Conservation (phyloP, 2,113 vertebrate species). For the Pleuronectes platessa region DNA sequence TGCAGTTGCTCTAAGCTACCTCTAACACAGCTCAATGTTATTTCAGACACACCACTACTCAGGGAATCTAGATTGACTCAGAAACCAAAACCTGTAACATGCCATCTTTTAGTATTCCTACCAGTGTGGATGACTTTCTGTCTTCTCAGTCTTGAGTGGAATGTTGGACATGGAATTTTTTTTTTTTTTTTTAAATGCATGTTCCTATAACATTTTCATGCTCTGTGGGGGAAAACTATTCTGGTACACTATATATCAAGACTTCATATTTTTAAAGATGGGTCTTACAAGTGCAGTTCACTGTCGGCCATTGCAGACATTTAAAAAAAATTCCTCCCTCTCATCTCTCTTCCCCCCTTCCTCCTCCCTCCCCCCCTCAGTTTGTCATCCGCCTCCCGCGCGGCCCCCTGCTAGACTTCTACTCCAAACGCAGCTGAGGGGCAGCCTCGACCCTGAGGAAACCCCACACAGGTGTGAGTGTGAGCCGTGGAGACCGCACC, state of each 20-base stretch:
- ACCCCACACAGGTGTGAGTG: conserved; percentile 88
- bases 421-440: conserved; percentile 90
- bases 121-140: conserved; percentile 58
- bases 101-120: not conserved
- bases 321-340: conserved; percentile 81
- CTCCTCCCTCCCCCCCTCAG: conserved; percentile 47
- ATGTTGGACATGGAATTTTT: conserved; percentile 33
- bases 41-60: not conserved
- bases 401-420: conserved; percentile 96
- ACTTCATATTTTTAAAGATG: not conserved
- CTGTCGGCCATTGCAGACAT: conserved; percentile 45
- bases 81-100: not conserved
- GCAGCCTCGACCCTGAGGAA: conserved; percentile 85
- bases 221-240: not conserved
- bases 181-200: conserved; percentile 61
- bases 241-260: not conserved
- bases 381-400: conserved; percentile 87
- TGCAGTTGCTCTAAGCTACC: not conserved
- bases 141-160: conserved; percentile 18
- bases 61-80: not conserved
- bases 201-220: conserved; percentile 46
- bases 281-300: conserved; percentile 24
- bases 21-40: not conserved
- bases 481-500: conserved; percentile 64
- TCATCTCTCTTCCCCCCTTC: conserved; percentile 73